phyloP scores from a whole-genome alignment of 2,888 invertebrate species.

The Saturnia japonica region DNA sequence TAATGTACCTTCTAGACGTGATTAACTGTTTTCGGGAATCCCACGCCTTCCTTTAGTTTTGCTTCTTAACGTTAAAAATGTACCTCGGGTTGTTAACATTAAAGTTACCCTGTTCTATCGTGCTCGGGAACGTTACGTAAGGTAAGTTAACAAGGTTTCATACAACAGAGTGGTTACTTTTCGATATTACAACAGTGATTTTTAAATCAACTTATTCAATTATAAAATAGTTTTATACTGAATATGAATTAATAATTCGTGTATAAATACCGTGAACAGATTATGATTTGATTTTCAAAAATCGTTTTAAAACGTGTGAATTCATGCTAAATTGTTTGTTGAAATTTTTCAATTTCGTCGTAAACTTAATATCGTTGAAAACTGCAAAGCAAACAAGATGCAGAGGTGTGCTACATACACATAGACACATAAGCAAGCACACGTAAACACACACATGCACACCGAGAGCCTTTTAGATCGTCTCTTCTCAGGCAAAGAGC shows the following conservation, averaged over 20 bases:
- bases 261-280: no score
- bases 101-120: neutral
- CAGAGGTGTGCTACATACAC: slow-evolving; percentile 13
- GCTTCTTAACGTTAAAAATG: neutral
- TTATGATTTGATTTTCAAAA: no score
- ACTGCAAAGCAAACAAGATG: slow-evolving; percentile 34
- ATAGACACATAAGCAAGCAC: neutral
- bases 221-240: no score
- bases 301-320: neutral
- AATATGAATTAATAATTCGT: no score
- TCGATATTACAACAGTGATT: neutral
- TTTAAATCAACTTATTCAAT: no score
- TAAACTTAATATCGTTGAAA: slow-evolving; percentile 44
- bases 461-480: slow-evolving; percentile 5
- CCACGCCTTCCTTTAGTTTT: slow-evolving; percentile 30
- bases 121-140: no score
- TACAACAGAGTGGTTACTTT: no score
- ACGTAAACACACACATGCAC: neutral
- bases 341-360: slow-evolving; percentile 20
- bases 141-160: no score
- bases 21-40: neutral
- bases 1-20: neutral
- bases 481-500: neutral
- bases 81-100: no score
- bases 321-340: neutral